Evolutionary conservation across 1,140 invertebrate genomes (phyloP).

Genomic region (Magallana gigas): DNA sequence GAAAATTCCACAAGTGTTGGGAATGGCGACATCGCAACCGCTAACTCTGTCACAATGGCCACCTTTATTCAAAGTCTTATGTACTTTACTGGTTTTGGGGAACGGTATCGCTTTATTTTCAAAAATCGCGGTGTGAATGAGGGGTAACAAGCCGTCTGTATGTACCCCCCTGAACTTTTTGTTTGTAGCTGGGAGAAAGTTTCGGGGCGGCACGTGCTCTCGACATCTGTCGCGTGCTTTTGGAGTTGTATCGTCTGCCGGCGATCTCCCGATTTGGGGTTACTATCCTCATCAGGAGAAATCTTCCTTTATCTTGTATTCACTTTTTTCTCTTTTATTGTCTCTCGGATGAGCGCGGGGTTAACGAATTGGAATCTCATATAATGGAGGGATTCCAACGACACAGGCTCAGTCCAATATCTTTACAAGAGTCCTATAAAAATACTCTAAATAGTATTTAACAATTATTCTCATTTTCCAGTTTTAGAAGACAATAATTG

Average conservation of each 20-base stretch:
- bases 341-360: not conserved
- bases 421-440: too few relatives aligned
- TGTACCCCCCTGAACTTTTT: not conserved
- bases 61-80: not conserved
- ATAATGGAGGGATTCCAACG: not conserved
- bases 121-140: not conserved
- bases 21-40: not conserved
- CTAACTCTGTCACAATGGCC: not conserved
- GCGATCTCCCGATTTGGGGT: not conserved
- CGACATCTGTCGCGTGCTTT: conserved; percentile 24
- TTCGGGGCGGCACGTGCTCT: not conserved
- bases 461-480: too few relatives aligned
- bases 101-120: not conserved
- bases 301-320: conserved; percentile 24
- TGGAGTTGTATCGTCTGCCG: conserved; percentile 16
- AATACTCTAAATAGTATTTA: too few relatives aligned
- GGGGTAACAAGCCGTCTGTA: not conserved
- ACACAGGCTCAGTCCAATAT: too few relatives aligned
- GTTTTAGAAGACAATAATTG: too few relatives aligned
- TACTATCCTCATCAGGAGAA: not conserved
- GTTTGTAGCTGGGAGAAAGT: conserved; percentile 22
- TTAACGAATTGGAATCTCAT: not conserved
- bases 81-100: not conserved
- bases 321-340: not conserved
- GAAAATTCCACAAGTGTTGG: conserved; percentile 26